Conservation (phyloP, 2,888 invertebrate genomes). For the Aphidius colemani region DNA sequence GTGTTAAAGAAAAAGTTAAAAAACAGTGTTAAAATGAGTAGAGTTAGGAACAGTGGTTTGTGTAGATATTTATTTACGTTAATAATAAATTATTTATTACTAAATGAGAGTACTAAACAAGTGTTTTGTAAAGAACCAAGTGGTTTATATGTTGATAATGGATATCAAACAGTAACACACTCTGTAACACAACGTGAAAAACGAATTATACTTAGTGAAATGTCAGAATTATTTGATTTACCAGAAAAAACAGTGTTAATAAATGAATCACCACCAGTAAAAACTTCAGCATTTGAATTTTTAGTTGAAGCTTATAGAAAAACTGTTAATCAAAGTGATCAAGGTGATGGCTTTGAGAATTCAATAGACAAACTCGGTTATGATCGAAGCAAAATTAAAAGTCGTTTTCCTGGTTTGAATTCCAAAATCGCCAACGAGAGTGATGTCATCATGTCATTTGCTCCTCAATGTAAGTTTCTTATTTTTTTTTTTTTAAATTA, state of each 20-base stretch:
- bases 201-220: slow-evolving; percentile 85
- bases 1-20: no score
- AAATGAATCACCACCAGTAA: slow-evolving; percentile 49
- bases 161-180: slow-evolving; percentile 81
- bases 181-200: slow-evolving; percentile 75
- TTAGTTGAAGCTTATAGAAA: slow-evolving; percentile 83
- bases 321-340: slow-evolving; percentile 61
- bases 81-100: no score
- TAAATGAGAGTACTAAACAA: no score
- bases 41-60: no score
- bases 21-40: no score
- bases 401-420: slow-evolving; percentile 80
- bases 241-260: slow-evolving; percentile 75
- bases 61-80: no score
- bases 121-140: slow-evolving; percentile 52
- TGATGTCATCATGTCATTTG: slow-evolving; percentile 94
- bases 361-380: slow-evolving; percentile 18
- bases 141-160: slow-evolving; percentile 87
- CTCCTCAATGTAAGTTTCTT: slow-evolving; percentile 78
- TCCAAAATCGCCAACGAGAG: slow-evolving; percentile 86
- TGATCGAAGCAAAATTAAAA: slow-evolving; percentile 63
- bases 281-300: slow-evolving; percentile 83
- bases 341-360: slow-evolving; percentile 61
- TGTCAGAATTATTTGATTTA: slow-evolving; percentile 84
- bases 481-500: background rate